Base-by-base conservation (phyloP, 1,140 invertebrate genomes). In the Pinna nobilis region DNA sequence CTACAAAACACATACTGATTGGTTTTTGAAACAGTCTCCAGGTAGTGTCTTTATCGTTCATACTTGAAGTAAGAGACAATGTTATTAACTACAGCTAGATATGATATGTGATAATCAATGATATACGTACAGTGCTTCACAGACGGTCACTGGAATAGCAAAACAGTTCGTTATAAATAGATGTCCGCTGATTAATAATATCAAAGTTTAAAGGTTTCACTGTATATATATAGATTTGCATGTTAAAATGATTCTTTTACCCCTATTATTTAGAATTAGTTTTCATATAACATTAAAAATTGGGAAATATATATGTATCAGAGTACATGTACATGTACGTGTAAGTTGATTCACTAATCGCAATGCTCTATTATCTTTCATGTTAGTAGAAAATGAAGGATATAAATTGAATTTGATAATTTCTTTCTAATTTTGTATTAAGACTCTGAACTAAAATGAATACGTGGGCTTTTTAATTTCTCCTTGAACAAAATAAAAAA, bases 11-110 rank as follows among this genome's bases (percentile, higher is more conserved):
- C 61, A 78, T 35, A 77, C 78, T 0, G 51, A 70, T 23, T 82
- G 81, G 81, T 82, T 70, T 41, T 30, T 37, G 7, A 78, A 78
- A n/a, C n/a, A n/a, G n/a, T n/a, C n/a, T n/a, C n/a, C n/a, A n/a
- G n/a, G n/a, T n/a, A n/a, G n/a, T n/a, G n/a, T n/a, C n/a, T n/a
- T n/a, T 37, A 76, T 80, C 35, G 80, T 74, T 68, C 65, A 73
- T 75, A 59, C 66, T 25, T 30, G 9, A 5, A 41, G 9, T 18
- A 4, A 20, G 0, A 35, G 13, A 32, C 30, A 5, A 9, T 50
- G 18, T 20, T 50, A 44, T 11, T 44, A 44, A 11, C 9, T 44
- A 44, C n/a, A 44, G 9, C 39, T 44, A 9, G 39, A 44, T 44
- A 11, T 9, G 9, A 44, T 11, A 44, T n/a, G 9, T 44, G n/a